These are phyloP conservation scores for Pterocles gutturalis DNA, from an alignment of 2,113 vertebrate species.

Conservation along the genomic window DNA sequence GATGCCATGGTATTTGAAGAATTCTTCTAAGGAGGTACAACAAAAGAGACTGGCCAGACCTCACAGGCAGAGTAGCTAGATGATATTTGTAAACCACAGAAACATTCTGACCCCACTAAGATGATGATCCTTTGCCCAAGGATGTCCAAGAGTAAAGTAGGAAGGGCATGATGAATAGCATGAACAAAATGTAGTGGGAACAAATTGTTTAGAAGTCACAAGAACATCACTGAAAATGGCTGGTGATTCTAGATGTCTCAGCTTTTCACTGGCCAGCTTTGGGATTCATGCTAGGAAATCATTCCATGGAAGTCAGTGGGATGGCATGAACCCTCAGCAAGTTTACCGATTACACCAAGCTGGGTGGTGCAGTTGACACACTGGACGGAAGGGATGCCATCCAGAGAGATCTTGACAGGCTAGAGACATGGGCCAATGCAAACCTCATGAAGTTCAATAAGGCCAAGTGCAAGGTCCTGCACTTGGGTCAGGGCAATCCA, in stretches of 20 bases:
- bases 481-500: no score
- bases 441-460: no score
- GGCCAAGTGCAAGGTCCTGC: no score
- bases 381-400: no score
- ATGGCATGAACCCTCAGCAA: no score
- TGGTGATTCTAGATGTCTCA: background rate
- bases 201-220: background rate
- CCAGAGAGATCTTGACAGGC: no score
- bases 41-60: background rate
- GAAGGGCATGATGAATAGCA: background rate
- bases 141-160: background rate
- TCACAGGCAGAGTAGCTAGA: background rate
- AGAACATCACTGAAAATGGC: background rate
- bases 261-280: background rate
- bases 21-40: background rate
- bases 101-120: background rate
- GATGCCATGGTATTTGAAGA: background rate
- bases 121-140: accelerated
- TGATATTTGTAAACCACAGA: background rate
- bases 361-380: no score
- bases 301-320: background rate
- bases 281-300: background rate
- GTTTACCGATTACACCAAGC: no score
- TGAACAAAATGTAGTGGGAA: background rate
- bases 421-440: no score